Evolutionary conservation across 2,113 vertebrate species (phyloP).

Genomic region (Chamaea fasciata): DNA sequence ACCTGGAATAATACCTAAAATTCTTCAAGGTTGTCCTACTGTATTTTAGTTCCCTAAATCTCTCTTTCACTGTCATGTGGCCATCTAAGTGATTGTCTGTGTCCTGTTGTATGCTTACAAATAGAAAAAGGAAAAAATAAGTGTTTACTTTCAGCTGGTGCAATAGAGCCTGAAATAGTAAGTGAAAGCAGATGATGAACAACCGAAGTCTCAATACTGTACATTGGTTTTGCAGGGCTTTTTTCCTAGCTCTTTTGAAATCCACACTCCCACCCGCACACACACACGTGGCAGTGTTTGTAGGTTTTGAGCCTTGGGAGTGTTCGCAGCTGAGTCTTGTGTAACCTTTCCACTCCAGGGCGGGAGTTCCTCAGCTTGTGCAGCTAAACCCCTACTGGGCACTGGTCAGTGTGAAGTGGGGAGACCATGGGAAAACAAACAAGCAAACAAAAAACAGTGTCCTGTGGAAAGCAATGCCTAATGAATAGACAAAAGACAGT

Average conservation of each 20-base stretch:
- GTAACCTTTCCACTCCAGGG: neutral
- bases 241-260: neutral
- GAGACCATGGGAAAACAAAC: neutral
- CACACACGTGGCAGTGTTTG: slow-evolving; percentile 28
- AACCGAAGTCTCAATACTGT: neutral
- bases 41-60: slow-evolving; percentile 8
- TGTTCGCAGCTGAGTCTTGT: neutral
- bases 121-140: neutral
- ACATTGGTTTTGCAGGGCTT: neutral
- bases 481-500: neutral
- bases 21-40: slow-evolving; percentile 7
- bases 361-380: neutral
- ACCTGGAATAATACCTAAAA: slow-evolving; percentile 1
- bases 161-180: neutral
- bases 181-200: neutral
- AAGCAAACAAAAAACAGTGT: neutral
- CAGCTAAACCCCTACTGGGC: neutral
- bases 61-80: neutral
- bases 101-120: neutral
- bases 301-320: neutral
- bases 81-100: slow-evolving; percentile 20
- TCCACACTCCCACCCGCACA: neutral
- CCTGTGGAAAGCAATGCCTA: neutral
- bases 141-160: neutral
- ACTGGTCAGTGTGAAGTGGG: neutral